Base-by-base conservation (phyloP, 2,797 vertebrate species). In the Chromis chromis region DNA sequence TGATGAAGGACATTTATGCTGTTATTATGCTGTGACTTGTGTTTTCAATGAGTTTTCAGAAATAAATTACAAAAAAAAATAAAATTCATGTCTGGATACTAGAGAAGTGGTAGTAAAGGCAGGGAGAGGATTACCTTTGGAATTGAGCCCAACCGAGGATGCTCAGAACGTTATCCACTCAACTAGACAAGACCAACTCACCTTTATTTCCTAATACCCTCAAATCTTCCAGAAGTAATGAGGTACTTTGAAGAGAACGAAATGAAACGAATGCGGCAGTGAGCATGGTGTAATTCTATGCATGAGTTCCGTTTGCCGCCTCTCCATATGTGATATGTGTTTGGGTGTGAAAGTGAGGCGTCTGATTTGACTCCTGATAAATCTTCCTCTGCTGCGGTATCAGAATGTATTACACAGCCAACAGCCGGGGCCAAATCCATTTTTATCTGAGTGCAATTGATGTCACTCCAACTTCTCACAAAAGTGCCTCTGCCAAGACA, bases 321-420 rank as follows among this genome's bases (percentile, higher is more conserved):
- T 83, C 49, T 55, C 74, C 13, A 22, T 67, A 53, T 85, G 81
- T 76, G 86, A 86, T 86, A 85, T 82, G 79, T 83, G 87, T 86
- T 88, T 78, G 86, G 70, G 70, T 87, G 88, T 89, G 88, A 91
- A 91, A 92, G 83, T 79, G 87, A 89, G 76, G 85, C 74, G 6
- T 91, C 87, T 89, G 91, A 91, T 91, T 89, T 87, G 85, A 85
- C 77, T 90, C 76, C 84, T 82, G 89, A 92, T 92, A 89, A 90
- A 88, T 91, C 88, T 81, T 81, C 55, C 74, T 74, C 67, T 68
- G 85, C 83, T 68, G 83, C 69, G 1, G 84, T 82, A 84, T 90
- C 80, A 88, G 72, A 88, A 92, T 87, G 88, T 72, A 87, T 91
- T 85, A 86, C 88, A 19, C 76, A 88, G 85, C 87, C 86, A 88